Base-by-base conservation (phyloP, 2,888 invertebrate species). In the Thalpophila matura region DNA sequence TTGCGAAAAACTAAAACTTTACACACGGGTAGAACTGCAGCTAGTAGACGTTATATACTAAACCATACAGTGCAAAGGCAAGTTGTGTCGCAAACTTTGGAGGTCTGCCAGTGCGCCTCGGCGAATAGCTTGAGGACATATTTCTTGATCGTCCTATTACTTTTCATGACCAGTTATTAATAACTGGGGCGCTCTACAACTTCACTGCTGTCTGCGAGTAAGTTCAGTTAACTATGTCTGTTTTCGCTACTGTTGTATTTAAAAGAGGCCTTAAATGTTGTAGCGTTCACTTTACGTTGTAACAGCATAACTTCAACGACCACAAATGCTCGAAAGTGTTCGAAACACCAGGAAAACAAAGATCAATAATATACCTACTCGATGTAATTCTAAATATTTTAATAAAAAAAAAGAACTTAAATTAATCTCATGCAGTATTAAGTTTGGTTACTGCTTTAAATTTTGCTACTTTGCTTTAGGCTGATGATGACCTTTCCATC, bases 101-200 rank as follows among this genome's bases (percentile, higher is more conserved):
- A 79, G 60, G 42, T 12, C 51, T 70, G 77, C 77, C 77, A 78
- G 80, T 54, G 55, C 56, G 50, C 63, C 64, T 57, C 54, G 38
- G 53, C 61, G 61, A 53, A 53, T 51, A 16, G 66, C 51, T 62
- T 58, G 40, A 59, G 67, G 68, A 65, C 62, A 67, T 69, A 69
- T 62, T 76, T 66, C 77, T 61, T 69, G 66, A 77, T 72, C 49
- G 63, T 54, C 64, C 69, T 65, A 67, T 79, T 69, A 79, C 61
- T 79, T 79, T 77, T 72, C 57, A 75, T 63, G 62, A 47, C 47
- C 59, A 59, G 54, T 68, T 71, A 71, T 74, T 74, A 68, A 71
- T 74, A 73, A 61, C 61, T 68, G 47, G 43, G 47, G 43, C 37
- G 66, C 35, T 51, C n/a, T 12, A 37, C 22, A 42, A 47, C 50